These are phyloP conservation scores for Parauchenoglanis punctatus DNA, from an alignment of 2,797 vertebrate genomes.

Conservation along the genomic window DNA sequence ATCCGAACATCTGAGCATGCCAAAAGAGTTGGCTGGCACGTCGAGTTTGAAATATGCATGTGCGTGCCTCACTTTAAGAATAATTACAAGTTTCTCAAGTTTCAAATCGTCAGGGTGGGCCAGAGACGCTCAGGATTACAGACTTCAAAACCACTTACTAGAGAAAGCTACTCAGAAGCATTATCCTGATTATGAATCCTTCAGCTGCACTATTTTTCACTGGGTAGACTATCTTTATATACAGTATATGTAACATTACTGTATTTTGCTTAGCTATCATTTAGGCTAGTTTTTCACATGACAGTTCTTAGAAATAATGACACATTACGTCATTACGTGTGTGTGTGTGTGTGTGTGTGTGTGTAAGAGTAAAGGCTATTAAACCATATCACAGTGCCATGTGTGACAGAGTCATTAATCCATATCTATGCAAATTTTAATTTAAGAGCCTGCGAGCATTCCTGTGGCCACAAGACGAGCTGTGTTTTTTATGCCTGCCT, in stretches of 20 bases:
- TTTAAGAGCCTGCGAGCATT: constrained; percentile 20
- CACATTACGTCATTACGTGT: not conserved
- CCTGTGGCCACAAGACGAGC: constrained; percentile 18
- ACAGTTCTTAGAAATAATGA: not conserved
- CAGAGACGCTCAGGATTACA: constrained; percentile 8
- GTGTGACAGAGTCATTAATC: constrained; percentile 27
- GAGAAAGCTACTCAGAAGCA: not conserved
- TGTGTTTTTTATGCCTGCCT: not conserved
- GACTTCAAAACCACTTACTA: not conserved
- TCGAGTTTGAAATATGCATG: constrained; percentile 55
- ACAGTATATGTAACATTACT: not conserved
- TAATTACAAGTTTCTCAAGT: constrained; percentile 35
- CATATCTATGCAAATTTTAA: constrained; percentile 37
- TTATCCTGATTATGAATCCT: not conserved
- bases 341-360: not conserved
- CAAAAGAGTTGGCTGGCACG: constrained; percentile 35
- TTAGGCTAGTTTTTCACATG: not conserved
- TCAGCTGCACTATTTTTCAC: not conserved
- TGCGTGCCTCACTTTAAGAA: constrained; percentile 42
- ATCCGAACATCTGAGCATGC: constrained; percentile 37
- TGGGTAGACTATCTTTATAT: not conserved
- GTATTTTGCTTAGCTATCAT: not conserved
- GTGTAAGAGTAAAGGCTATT: constrained; percentile 8
- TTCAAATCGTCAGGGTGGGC: constrained; percentile 41
- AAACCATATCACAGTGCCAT: not conserved